Evolutionary conservation across 2,797 vertebrate species (phyloP).

Genomic region (Myiotriccus ornatus): DNA sequence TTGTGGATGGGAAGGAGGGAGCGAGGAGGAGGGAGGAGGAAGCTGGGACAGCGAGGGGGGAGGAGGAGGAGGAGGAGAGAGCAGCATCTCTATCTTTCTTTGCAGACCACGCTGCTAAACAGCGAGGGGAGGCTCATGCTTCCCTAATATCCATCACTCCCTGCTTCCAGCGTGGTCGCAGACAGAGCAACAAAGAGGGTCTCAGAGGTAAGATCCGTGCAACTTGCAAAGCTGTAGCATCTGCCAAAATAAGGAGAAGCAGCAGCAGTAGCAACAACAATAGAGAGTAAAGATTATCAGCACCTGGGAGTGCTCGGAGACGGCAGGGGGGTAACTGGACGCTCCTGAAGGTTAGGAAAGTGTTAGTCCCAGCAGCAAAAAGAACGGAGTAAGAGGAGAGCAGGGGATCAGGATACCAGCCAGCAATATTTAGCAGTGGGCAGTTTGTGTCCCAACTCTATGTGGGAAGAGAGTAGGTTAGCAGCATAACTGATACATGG

Average conservation of each 20-base stretch:
- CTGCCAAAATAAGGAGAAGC: neutral
- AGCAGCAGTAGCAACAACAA: neutral
- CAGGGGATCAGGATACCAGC: neutral
- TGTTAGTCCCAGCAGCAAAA: neutral
- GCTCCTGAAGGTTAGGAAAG: neutral
- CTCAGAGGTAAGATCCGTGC: constrained; percentile 66
- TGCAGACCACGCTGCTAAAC: constrained; percentile 61
- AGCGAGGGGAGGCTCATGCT: constrained; percentile 37
- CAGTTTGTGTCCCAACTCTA: neutral
- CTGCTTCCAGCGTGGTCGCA: constrained; percentile 49
- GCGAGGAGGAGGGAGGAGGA: constrained; percentile 49
- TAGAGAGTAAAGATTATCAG: neutral
- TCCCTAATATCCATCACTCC: constrained; percentile 58
- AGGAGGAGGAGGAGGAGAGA: constrained; percentile 27
- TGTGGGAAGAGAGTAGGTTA: neutral
- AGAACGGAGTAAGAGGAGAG: neutral
- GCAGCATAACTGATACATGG: neutral
- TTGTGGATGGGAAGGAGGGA: constrained; percentile 25
- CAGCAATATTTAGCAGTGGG: neutral
- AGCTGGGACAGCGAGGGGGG: constrained; percentile 31
- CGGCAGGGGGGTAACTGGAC: neutral
- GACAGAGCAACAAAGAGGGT: constrained; percentile 73
- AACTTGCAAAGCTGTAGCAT: neutral
- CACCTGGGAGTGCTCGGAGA: neutral
- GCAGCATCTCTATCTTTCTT: constrained; percentile 70